Percentiles rank a stretch among this genome's conserved stretches.
Evolutionary conservation across 2,797 vertebrate species (phyloP).

Genomic region (Propithecus perrieri): DNA sequence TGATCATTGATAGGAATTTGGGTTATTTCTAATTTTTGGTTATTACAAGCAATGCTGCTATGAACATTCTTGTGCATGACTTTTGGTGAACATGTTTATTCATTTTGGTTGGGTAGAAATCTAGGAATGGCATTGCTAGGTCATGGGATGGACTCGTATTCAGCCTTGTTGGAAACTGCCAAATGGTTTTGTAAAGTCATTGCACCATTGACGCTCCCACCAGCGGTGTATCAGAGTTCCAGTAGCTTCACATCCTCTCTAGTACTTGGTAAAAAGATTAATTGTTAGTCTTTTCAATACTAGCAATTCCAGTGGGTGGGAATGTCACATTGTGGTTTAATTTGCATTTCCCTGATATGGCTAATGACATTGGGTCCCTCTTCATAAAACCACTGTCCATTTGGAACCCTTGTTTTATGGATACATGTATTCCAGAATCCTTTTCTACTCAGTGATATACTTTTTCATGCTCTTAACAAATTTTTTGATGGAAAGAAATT

Average conservation of each 20-base stretch:
- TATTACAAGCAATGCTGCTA: neutral
- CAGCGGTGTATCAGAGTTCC: neutral
- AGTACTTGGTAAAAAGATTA: neutral
- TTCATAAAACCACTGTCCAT: rapidly evolving
- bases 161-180: neutral
- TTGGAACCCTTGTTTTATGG: neutral
- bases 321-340: neutral
- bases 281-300: neutral
- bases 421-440: neutral
- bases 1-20: neutral
- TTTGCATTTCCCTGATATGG: neutral
- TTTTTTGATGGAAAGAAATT: neutral
- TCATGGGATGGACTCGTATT: neutral
- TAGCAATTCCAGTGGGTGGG: neutral
- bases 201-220: neutral
- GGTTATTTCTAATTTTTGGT: neutral
- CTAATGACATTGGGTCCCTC: neutral
- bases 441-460: neutral
- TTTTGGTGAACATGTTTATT: neutral
- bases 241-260: neutral
- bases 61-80: neutral
- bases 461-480: neutral
- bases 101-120: neutral
- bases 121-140: neutral
- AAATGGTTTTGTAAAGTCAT: neutral